Evolutionary conservation across 2,888 invertebrate genomes (phyloP).

Genomic region (Melanophora roralis): DNA sequence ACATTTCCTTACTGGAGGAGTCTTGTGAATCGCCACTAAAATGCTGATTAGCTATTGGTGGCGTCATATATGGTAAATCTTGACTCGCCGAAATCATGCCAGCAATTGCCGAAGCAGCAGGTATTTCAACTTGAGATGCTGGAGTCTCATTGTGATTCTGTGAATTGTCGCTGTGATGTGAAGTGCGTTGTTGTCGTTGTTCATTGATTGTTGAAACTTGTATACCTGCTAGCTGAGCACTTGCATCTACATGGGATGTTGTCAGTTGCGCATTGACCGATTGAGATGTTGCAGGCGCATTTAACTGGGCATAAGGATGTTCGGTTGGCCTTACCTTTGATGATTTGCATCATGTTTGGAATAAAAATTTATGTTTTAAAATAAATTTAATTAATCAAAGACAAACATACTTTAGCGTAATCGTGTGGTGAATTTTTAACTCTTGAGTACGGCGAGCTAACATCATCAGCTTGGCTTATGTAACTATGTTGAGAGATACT

Average conservation of each 20-base stretch:
- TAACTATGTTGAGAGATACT: conserved; percentile 82
- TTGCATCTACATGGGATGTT: conserved; percentile 61
- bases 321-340: conserved; percentile 73
- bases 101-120: conserved; percentile 91
- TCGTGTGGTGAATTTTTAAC: conserved; percentile 83
- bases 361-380: not conserved
- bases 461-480: conserved; percentile 79
- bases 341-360: not conserved
- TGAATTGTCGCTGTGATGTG: conserved; percentile 65
- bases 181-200: conserved; percentile 62
- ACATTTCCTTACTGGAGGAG: conserved; percentile 83
- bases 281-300: conserved; percentile 72
- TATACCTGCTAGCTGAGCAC: conserved; percentile 36
- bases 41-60: conserved; percentile 83
- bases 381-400: not conserved
- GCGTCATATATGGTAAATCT: conserved; percentile 93
- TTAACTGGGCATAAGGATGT: conserved; percentile 77
- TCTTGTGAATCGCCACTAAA: conserved; percentile 95
- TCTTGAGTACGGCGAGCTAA: conserved; percentile 82
- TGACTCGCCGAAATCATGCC: conserved; percentile 91
- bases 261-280: conserved; percentile 64
- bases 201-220: conserved; percentile 53
- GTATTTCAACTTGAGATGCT: conserved; percentile 80
- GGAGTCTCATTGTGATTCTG: conserved; percentile 66
- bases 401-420: conserved; percentile 79